Evolutionary conservation across 2,888 invertebrate species (phyloP), one percentile per base, ranked within the genome.

Genomic region (Sympetrum striolatum): DNA sequence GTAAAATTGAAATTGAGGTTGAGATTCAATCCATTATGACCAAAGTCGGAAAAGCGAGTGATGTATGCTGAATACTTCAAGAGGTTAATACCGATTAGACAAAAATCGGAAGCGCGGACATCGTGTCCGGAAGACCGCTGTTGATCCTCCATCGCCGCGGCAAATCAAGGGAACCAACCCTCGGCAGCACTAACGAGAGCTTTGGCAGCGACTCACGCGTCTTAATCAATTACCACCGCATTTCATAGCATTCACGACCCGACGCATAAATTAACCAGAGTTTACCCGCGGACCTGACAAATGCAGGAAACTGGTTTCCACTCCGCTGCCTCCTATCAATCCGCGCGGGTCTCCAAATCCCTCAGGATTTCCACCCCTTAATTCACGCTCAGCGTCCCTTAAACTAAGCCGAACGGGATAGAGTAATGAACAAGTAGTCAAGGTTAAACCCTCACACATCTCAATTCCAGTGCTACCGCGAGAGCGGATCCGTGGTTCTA

Each of bases 361-460:
- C 73, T 14, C 10, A 25, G 31, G 25, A 73, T 73, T 25, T 12
- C 73, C 25, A 73, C 60, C 64, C n/a, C 60, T 64, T 86, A 86
- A 37, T 64, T 86, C 86, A 82, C 53, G 58, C 82, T 82, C 60
- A 86, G 86, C 58, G 60, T 86, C 86, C 60, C 81, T 25, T 35
- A 37, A 37, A 64, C 60, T 25, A 73, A 35, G 53, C 35, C 37
- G 58, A 82, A 35, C 58, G 4, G 86, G 58, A 86, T 60, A 35
- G 86, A 86, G 58, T 86, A 86, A 86, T 86, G 86, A 86, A 60
- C 35, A 60, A 86, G 86, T 37, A 37, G 86, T 14, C 64, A 60
- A 39, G 86, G 37, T 86, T 86, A 82, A 82, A 58, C 58, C 82
- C 82, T 60, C 35, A 39, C 31, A 86, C 86, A 37, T 86, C 86